These are phyloP conservation scores for Brachionus asplanchnoidis DNA, from an alignment of 1,140 invertebrate genomes.

Conservation along the genomic window DNA sequence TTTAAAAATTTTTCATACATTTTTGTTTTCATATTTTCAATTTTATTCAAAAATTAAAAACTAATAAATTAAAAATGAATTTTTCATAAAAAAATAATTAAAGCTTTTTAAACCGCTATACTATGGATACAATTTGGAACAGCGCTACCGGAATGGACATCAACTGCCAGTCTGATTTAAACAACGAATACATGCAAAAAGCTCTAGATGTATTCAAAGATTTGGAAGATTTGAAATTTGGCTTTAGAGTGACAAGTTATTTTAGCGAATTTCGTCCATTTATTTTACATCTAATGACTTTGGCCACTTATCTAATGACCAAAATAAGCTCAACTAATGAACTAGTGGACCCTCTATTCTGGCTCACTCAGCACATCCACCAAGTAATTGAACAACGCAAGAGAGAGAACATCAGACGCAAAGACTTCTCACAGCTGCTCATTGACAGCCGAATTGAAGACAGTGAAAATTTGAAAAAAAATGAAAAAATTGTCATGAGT, in stretches of 20 bases:
- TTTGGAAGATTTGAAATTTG: constrained; percentile 35
- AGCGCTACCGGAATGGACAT: constrained; percentile 22
- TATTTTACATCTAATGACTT: neutral
- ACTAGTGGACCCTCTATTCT: constrained; percentile 27
- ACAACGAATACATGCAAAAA: constrained; percentile 46
- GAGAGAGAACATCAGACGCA: neutral
- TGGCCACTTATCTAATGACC: neutral
- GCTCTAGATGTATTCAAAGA: constrained; percentile 29
- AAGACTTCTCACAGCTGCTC: constrained; percentile 25
- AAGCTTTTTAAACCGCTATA: constrained; percentile 48
- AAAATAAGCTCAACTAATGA: neutral
- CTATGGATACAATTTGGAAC: constrained; percentile 41
- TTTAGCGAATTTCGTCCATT: constrained; percentile 24
- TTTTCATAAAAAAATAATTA: neutral
- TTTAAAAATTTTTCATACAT: too few species aligned
- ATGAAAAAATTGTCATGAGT: constrained; percentile 15
- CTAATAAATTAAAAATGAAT: neutral
- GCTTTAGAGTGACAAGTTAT: constrained; percentile 25
- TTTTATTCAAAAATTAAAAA: too few species aligned
- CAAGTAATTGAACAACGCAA: constrained; percentile 22
- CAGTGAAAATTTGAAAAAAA: neutral
- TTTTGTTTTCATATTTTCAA: too few species aligned
- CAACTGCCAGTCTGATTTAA: constrained; percentile 49
- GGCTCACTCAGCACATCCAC: constrained; percentile 22
- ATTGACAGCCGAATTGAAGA: constrained; percentile 2